A percentile compares a stretch with the other conserved stretches of the same genome.
phyloP scores from a whole-genome alignment of 2,888 invertebrate genomes.

The Platycheirus rosarum region DNA sequence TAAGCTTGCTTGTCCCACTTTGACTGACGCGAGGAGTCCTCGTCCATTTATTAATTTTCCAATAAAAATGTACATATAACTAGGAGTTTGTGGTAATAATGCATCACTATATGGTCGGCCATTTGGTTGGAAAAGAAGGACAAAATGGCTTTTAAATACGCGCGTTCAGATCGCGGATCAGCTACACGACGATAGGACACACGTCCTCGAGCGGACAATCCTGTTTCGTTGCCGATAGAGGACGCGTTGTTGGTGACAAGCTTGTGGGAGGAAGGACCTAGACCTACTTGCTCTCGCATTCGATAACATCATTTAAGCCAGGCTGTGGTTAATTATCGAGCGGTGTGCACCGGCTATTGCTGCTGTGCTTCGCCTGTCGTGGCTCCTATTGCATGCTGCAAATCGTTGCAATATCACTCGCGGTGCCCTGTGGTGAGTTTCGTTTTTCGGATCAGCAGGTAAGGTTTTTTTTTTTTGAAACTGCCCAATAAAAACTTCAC shows the following conservation, averaged over 20 bases:
- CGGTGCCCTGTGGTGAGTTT: conserved; percentile 49
- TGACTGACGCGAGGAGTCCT: background rate
- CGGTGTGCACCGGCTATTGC: conserved; percentile 24
- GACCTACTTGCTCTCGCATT: conserved; percentile 23
- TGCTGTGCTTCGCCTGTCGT: conserved; percentile 15
- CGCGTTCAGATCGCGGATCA: background rate
- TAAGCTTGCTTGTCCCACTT: conserved; percentile 8
- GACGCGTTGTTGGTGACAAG: conserved; percentile 19
- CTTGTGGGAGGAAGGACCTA: conserved; percentile 33
- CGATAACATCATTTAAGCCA: conserved; percentile 67
- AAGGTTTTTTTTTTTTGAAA: conserved; percentile 4
- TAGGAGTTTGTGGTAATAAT: background rate
- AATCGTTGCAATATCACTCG: conserved; percentile 6
- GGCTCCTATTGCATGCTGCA: background rate
- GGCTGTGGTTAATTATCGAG: conserved; percentile 65
- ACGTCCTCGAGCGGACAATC: too few species aligned
- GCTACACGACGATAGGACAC: background rate
- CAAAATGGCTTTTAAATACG: conserved; percentile 36
- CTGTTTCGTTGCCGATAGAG: background rate
- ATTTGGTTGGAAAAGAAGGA: background rate
- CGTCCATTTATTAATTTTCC: conserved; percentile 16
- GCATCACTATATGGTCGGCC: background rate
- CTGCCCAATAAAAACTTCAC: conserved; percentile 29
- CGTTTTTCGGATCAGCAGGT: conserved; percentile 27
- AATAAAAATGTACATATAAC: conserved; percentile 14